phyloP scores from a whole-genome alignment of 2,888 invertebrate species.

The Drosophila putrida region DNA sequence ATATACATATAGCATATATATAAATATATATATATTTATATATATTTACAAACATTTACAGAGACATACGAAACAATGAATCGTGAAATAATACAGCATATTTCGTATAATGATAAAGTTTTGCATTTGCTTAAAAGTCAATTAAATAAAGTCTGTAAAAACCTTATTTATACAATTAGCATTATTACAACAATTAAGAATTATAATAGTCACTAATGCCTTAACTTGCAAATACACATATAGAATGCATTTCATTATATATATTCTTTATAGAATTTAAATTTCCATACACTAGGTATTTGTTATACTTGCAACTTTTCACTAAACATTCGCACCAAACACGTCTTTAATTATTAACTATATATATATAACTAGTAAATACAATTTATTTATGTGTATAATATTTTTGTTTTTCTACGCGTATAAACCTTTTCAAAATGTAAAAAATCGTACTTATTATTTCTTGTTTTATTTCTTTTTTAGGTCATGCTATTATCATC shows the following conservation, averaged over 20 bases:
- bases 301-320: constrained; percentile 33
- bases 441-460: constrained; percentile 69
- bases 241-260: constrained; percentile 25
- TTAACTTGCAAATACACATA: constrained; percentile 43
- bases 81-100: constrained; percentile 63
- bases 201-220: constrained; percentile 61
- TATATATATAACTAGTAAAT: constrained; percentile 52
- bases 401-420: constrained; percentile 32
- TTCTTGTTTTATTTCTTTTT: constrained; percentile 18
- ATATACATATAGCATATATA: constrained; percentile 23
- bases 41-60: constrained; percentile 68
- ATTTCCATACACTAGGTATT: constrained; percentile 40
- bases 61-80: constrained; percentile 44
- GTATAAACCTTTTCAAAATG: constrained; percentile 78
- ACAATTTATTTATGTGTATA: constrained; percentile 42
- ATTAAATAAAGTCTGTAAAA: constrained; percentile 51
- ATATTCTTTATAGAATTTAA: constrained; percentile 8
- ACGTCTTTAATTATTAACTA: constrained; percentile 64
- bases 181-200: constrained; percentile 49
- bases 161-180: constrained; percentile 54
- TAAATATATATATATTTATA: constrained; percentile 41
- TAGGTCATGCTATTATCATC: constrained; percentile 42
- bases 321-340: constrained; percentile 45
- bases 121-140: constrained; percentile 27
- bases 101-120: constrained; percentile 31